These are phyloP conservation scores for Meteorus sp. DNA, from an alignment of 1,140 invertebrate genomes.

Conservation along the genomic window DNA sequence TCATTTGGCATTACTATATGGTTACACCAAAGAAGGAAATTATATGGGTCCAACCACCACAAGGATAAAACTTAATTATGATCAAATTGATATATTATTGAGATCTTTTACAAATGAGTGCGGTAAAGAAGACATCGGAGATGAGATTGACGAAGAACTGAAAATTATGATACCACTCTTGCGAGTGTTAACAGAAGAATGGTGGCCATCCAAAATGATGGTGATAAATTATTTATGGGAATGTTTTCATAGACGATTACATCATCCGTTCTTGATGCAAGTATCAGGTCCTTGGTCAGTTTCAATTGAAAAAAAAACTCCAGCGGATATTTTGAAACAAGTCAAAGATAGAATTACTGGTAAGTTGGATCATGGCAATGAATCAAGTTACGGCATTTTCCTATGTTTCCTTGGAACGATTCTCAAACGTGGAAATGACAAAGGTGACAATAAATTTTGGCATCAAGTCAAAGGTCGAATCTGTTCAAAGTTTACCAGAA, in stretches of 20 bases:
- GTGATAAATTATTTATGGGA: constrained; percentile 55
- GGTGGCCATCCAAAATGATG: constrained; percentile 52
- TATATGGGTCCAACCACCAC: constrained; percentile 35
- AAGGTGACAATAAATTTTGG: constrained; percentile 50
- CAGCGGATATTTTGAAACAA: constrained; percentile 52
- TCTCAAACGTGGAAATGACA: constrained; percentile 43
- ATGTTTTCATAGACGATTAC: constrained; percentile 56
- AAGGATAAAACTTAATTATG: constrained; percentile 42
- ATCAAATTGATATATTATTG: constrained; percentile 49
- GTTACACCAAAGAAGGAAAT: constrained; percentile 42
- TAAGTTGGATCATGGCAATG: constrained; percentile 40
- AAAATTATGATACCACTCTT: constrained; percentile 50
- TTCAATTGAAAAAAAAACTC: constrained; percentile 52
- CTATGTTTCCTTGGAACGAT: constrained; percentile 53
- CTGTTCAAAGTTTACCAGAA: constrained; percentile 56
- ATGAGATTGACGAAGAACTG: constrained; percentile 52
- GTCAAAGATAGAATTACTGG: constrained; percentile 45
- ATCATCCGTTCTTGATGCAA: constrained; percentile 53
- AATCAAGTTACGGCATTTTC: constrained; percentile 57
- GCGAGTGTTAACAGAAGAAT: constrained; percentile 46
- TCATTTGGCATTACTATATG: constrained; percentile 49
- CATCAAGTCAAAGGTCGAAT: constrained; percentile 58
- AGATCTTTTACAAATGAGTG: constrained; percentile 48
- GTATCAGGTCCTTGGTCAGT: constrained; percentile 48
- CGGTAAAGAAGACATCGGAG: constrained; percentile 47